Conservation (phyloP, 2,888 invertebrate species). For the Elysia crispata region DNA sequence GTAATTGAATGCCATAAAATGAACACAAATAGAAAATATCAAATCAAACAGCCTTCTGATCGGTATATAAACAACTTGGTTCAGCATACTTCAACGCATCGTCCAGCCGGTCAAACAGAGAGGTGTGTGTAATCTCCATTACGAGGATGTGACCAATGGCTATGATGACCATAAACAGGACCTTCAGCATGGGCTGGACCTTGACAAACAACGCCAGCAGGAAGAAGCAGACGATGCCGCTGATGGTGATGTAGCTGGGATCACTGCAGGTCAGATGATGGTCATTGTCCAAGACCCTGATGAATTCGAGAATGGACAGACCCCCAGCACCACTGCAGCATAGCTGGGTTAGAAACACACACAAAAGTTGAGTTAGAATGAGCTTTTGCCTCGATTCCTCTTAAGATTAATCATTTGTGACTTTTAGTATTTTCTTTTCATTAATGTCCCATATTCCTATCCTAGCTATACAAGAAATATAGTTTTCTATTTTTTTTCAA, state of each 20-base stretch:
- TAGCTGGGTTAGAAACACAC: slow-evolving; percentile 61
- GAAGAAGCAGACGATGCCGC: slow-evolving; percentile 89
- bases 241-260: slow-evolving; percentile 91
- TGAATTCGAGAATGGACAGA: slow-evolving; percentile 61
- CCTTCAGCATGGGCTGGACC: slow-evolving; percentile 89
- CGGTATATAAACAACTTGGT: too few species aligned
- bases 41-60: too few species aligned
- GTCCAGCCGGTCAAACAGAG: slow-evolving; percentile 90
- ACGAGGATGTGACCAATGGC: slow-evolving; percentile 90
- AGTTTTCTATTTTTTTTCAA: too few species aligned
- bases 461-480: too few species aligned
- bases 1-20: too few species aligned
- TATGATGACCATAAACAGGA: slow-evolving; percentile 84
- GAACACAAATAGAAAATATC: too few species aligned
- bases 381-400: too few species aligned
- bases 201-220: slow-evolving; percentile 90
- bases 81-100: slow-evolving; percentile 58
- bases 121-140: slow-evolving; percentile 88
- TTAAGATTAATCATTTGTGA: too few species aligned
- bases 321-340: slow-evolving; percentile 73
- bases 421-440: too few species aligned
- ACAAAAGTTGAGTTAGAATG: too few species aligned
- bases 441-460: too few species aligned
- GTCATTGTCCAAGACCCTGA: slow-evolving; percentile 56
- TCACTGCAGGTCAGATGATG: slow-evolving; percentile 83